Percentiles rank a stretch among this genome's conserved stretches.
These are phyloP conservation scores for Antheraea yamamai DNA, from an alignment of 2,888 invertebrate species.

Conservation along the genomic window DNA sequence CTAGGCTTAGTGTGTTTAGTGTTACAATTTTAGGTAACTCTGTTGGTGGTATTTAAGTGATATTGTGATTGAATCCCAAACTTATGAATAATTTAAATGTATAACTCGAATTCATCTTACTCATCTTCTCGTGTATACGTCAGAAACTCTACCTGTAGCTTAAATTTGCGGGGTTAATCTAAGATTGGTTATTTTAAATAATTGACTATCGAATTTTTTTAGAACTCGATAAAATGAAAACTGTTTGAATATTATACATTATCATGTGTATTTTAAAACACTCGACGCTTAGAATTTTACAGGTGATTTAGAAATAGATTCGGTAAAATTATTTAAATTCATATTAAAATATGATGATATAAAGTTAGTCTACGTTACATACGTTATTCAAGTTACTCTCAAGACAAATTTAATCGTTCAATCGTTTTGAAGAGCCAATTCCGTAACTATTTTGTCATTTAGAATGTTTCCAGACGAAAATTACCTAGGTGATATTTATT, in stretches of 20 bases:
- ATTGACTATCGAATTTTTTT: not conserved
- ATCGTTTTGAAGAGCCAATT: no score
- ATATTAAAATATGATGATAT: not conserved
- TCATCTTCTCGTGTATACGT: not conserved
- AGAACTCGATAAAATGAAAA: not conserved
- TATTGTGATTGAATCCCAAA: not conserved
- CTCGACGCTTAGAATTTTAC: not conserved
- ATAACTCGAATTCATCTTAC: not conserved
- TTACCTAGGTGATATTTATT: not conserved
- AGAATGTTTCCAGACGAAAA: not conserved
- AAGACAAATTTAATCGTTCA: no score
- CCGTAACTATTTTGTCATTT: not conserved
- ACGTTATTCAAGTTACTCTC: not conserved
- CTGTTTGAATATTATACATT: not conserved
- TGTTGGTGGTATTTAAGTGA: not conserved
- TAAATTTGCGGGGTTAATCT: not conserved
- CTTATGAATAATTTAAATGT: not conserved
- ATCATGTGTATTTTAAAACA: not conserved
- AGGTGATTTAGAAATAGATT: not conserved
- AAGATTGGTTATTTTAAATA: not conserved
- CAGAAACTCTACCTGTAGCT: no score
- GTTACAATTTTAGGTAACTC: not conserved
- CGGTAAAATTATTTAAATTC: not conserved
- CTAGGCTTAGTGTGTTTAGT: not conserved
- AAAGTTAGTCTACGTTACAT: not conserved